Evolutionary conservation across 2,113 vertebrate genomes (phyloP).

Genomic region (Camelus dromedarius): DNA sequence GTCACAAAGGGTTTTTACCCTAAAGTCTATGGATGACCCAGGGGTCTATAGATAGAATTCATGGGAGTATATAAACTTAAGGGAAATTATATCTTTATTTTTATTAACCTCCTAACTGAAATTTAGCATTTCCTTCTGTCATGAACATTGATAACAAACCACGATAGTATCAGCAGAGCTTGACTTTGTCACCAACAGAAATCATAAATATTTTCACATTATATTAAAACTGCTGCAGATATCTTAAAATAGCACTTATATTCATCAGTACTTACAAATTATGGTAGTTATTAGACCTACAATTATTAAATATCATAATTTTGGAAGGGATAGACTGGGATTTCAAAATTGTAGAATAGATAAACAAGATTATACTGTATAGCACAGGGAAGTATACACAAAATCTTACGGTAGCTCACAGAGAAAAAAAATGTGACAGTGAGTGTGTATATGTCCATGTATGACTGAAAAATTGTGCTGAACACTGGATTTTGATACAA

Average conservation of each 20-base stretch:
- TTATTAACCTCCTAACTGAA: slow-evolving; percentile 12
- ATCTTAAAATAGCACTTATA: slow-evolving; percentile 32
- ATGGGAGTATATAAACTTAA: not conserved
- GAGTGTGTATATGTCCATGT: too few relatives aligned
- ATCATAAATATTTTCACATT: slow-evolving; percentile 14
- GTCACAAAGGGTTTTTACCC: not conserved
- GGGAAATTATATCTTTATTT: not conserved
- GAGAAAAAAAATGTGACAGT: too few relatives aligned
- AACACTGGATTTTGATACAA: too few relatives aligned
- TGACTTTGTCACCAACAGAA: slow-evolving; percentile 15
- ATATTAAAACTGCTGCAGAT: not conserved
- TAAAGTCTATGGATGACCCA: not conserved
- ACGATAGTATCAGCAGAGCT: not conserved
- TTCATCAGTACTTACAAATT: not conserved
- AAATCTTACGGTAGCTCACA: too few relatives aligned
- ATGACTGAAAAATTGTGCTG: too few relatives aligned
- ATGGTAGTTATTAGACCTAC: not conserved
- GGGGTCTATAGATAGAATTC: not conserved
- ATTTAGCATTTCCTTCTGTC: slow-evolving; percentile 29
- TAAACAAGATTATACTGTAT: too few relatives aligned
- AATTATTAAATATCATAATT: slow-evolving; percentile 31
- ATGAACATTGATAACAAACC: not conserved
- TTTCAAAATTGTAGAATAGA: too few relatives aligned
- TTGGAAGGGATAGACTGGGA: not conserved
- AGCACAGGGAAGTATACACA: too few relatives aligned